These are phyloP conservation scores for Sinonovacula constricta DNA, from an alignment of 1,140 invertebrate genomes.

Conservation along the genomic window DNA sequence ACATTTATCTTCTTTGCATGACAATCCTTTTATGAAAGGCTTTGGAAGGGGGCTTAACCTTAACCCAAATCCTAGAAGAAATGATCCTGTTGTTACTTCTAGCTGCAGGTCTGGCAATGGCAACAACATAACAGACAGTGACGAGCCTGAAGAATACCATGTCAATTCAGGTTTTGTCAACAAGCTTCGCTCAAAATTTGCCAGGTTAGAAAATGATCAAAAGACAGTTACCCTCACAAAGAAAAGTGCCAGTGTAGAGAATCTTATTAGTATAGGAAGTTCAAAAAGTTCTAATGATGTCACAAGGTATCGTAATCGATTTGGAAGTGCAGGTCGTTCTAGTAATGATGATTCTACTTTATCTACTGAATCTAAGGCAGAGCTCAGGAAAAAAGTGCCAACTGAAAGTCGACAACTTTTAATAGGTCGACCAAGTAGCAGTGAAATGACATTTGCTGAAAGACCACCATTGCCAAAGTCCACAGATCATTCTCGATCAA, in stretches of 20 bases:
- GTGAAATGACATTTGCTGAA: constrained; percentile 1
- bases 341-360: constrained; percentile 23
- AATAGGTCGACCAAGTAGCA: constrained; percentile 16
- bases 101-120: constrained; percentile 9
- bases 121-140: constrained; percentile 39
- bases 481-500: constrained; percentile 13
- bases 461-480: background rate
- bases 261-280: constrained; percentile 55
- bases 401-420: constrained; percentile 24
- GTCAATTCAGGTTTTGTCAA: constrained; percentile 75
- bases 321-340: constrained; percentile 1
- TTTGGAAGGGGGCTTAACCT: constrained; percentile 11
- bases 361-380: background rate
- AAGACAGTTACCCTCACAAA: constrained; percentile 49
- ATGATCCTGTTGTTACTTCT: background rate
- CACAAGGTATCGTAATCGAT: background rate
- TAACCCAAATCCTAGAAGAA: constrained; percentile 6
- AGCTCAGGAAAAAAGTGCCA: constrained; percentile 5
- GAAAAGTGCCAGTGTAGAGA: constrained; percentile 71
- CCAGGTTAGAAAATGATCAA: constrained; percentile 58
- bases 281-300: background rate
- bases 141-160: constrained; percentile 68
- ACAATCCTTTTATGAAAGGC: constrained; percentile 46
- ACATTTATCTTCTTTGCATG: constrained; percentile 46
- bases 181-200: constrained; percentile 72